Conservation (phyloP, 2,113 vertebrate species). For the Podarcis cretensis region DNA sequence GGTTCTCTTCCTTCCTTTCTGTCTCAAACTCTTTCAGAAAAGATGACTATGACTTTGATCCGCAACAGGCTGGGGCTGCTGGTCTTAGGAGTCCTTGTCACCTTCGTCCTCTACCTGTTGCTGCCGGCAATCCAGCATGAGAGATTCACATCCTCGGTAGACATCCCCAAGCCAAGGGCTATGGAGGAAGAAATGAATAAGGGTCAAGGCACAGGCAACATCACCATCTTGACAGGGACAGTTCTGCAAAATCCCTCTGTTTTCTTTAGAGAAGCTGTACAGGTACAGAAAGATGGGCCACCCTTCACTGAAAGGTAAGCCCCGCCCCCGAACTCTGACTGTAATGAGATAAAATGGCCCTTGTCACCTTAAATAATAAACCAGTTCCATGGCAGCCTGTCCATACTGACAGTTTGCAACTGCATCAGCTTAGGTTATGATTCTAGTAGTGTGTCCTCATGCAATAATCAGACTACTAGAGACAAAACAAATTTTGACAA, state of each 20-base stretch:
- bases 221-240: slow-evolving; percentile 79
- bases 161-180: slow-evolving; percentile 68
- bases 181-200: slow-evolving; percentile 49
- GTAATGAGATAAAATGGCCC: background rate
- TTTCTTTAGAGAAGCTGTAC: slow-evolving; percentile 89
- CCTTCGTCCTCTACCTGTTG: slow-evolving; percentile 85
- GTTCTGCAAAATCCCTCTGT: slow-evolving; percentile 80
- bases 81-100: slow-evolving; percentile 82
- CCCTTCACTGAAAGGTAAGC: slow-evolving; percentile 81
- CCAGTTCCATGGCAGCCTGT: background rate
- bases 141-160: slow-evolving; percentile 73
- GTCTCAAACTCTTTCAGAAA: slow-evolving; percentile 28
- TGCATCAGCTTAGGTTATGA: background rate
- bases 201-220: slow-evolving; percentile 70
- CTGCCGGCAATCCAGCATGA: slow-evolving; percentile 81
- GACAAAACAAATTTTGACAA: background rate
- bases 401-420: background rate
- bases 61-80: slow-evolving; percentile 82
- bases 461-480: background rate
- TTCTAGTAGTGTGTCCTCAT: background rate
- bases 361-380: background rate
- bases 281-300: slow-evolving; percentile 67
- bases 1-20: slow-evolving; percentile 12
- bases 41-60: slow-evolving; percentile 74
- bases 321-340: fast-evolving